Conservation (phyloP, 2,888 invertebrate genomes). For the Stenotaenia linearis region DNA sequence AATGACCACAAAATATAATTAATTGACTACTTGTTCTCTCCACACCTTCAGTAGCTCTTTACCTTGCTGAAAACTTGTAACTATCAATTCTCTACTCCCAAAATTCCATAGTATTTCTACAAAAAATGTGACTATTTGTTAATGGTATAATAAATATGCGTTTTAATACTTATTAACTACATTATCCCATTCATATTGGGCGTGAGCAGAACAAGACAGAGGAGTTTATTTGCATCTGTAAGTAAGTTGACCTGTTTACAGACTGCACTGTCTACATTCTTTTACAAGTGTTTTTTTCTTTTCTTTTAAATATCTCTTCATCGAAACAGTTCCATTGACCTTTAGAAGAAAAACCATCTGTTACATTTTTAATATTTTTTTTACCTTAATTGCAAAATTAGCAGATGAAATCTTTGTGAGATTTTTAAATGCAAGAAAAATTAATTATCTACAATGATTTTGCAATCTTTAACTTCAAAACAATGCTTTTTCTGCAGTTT, state of each 20-base stretch:
- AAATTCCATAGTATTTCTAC: too few relatives aligned
- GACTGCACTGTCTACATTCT: conserved; percentile 15
- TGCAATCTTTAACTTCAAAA: background rate
- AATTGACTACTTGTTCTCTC: too few relatives aligned
- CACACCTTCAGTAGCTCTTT: too few relatives aligned
- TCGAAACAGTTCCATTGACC: conserved; percentile 14
- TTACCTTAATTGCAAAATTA: background rate
- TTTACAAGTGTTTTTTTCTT: background rate
- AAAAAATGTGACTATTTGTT: too few relatives aligned
- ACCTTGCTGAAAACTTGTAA: too few relatives aligned
- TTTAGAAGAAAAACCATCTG: background rate
- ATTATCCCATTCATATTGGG: background rate
- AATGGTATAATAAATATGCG: too few relatives aligned
- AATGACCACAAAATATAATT: too few relatives aligned
- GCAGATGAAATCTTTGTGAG: background rate
- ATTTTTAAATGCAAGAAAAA: background rate
- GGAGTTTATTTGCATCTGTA: background rate
- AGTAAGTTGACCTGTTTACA: background rate
- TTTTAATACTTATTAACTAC: background rate
- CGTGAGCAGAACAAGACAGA: conserved; percentile 6
- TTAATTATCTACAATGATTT: background rate
- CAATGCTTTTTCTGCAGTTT: background rate
- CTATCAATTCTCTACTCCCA: too few relatives aligned
- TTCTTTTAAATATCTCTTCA: background rate
- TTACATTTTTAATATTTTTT: background rate